These are phyloP conservation scores for Eumaeus atala DNA, from an alignment of 1,140 invertebrate species.

Conservation along the genomic window DNA sequence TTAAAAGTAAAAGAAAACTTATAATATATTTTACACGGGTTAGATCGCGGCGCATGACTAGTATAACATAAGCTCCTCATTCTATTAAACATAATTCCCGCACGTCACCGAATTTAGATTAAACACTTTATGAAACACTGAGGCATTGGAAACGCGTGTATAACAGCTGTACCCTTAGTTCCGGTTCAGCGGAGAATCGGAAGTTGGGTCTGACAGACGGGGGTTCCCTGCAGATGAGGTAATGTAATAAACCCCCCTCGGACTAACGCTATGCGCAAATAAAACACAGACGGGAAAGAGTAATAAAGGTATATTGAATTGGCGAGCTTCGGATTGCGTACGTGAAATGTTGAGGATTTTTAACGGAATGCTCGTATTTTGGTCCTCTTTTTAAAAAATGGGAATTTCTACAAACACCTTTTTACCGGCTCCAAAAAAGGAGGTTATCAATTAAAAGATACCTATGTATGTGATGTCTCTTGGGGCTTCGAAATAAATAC, in stretches of 20 bases:
- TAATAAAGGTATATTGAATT: conserved; percentile 12
- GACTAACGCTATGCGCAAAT: conserved; percentile 19
- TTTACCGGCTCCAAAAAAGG: too few relatives aligned
- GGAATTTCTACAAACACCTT: too few relatives aligned
- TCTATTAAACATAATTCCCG: not conserved
- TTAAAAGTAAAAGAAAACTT: not conserved
- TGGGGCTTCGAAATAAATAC: too few relatives aligned
- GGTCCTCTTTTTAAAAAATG: too few relatives aligned
- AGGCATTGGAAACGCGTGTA: not conserved
- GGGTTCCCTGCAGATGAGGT: conserved; percentile 29
- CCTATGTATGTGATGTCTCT: too few relatives aligned
- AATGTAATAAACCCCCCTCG: conserved; percentile 30
- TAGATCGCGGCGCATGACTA: not conserved
- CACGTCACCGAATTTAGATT: conserved; percentile 1
- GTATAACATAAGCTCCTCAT: not conserved
- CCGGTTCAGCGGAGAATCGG: conserved; percentile 1
- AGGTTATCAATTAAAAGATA: too few relatives aligned
- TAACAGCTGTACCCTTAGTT: conserved; percentile 3
- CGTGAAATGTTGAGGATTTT: too few relatives aligned
- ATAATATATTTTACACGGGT: not conserved
- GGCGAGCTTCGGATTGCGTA: not conserved
- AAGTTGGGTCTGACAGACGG: conserved; percentile 9
- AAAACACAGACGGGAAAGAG: conserved; percentile 15
- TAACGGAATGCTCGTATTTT: too few relatives aligned
- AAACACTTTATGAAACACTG: not conserved